These are phyloP conservation scores for Salvelinus sp. DNA, from an alignment of 2,113 vertebrate species.

Conservation along the genomic window DNA sequence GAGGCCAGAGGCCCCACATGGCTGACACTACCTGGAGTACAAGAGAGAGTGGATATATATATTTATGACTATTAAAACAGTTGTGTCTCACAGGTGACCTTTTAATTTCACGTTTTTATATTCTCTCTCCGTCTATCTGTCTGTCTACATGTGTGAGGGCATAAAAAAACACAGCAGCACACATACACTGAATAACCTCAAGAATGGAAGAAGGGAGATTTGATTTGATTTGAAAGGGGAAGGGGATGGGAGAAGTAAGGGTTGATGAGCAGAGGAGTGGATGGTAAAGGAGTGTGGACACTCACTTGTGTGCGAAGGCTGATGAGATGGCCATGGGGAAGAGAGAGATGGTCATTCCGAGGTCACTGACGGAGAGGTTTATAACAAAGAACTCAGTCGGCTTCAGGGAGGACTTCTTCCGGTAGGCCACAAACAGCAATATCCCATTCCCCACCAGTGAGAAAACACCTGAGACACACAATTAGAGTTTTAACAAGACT, in stretches of 20 bases:
- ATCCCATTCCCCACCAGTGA: conserved; percentile 79
- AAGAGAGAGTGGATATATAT: not conserved
- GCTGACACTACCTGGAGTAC: too few species aligned
- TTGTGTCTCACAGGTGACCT: too few species aligned
- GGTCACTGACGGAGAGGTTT: conserved; percentile 84
- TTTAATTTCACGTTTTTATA: too few species aligned
- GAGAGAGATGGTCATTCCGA: conserved; percentile 79
- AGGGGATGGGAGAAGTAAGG: not conserved
- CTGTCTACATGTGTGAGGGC: too few species aligned
- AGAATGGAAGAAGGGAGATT: not conserved
- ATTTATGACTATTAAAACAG: too few species aligned
- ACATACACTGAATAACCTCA: too few species aligned
- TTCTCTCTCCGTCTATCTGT: too few species aligned
- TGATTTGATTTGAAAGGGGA: not conserved
- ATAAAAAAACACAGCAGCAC: too few species aligned
- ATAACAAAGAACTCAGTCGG: conserved; percentile 85
- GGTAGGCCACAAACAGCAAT: conserved; percentile 83
- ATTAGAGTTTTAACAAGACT: conserved; percentile 1
- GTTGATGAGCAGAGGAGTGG: not conserved
- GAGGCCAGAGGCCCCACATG: too few species aligned
- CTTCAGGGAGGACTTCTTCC: conserved; percentile 81
- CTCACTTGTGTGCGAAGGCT: conserved; percentile 81
- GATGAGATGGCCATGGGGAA: conserved; percentile 82
- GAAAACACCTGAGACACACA: conserved; percentile 60
- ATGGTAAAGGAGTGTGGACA: not conserved